These are phyloP conservation scores for Gobiocypris rarus DNA, from an alignment of 2,113 vertebrate genomes.

Conservation along the genomic window DNA sequence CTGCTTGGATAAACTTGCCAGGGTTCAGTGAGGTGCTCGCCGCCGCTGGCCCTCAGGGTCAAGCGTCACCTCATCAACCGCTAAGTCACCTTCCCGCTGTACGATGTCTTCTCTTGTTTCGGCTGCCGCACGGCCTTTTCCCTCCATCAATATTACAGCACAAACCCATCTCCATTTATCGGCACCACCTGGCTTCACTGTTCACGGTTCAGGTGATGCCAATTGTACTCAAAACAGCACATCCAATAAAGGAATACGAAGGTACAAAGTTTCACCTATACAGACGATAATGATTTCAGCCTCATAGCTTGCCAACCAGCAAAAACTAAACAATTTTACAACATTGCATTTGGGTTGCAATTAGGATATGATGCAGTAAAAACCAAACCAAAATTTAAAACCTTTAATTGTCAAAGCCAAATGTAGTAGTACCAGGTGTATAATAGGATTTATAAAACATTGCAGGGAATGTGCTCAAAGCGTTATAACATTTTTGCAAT, in stretches of 20 bases:
- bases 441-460: too few species aligned
- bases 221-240: background rate
- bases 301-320: background rate
- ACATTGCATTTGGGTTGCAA: background rate
- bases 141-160: conserved; percentile 51
- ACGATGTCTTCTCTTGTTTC: conserved; percentile 42
- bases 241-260: background rate
- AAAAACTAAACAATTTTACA: too few species aligned
- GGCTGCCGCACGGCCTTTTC: background rate
- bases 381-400: background rate
- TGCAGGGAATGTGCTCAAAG: too few species aligned
- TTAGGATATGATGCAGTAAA: background rate
- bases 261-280: background rate
- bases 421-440: background rate
- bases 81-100: conserved; percentile 51
- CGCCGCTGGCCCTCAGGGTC: conserved; percentile 67
- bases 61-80: conserved; percentile 60
- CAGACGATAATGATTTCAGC: background rate
- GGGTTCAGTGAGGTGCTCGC: conserved; percentile 63
- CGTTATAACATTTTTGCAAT: background rate
- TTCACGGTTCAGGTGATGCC: conserved; percentile 10
- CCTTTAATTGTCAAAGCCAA: too few species aligned
- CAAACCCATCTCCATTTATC: conserved; percentile 7
- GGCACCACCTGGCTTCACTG: background rate
- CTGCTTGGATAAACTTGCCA: conserved; percentile 83